phyloP scores from a whole-genome alignment of 2,113 vertebrate genomes.

The Otis tarda region DNA sequence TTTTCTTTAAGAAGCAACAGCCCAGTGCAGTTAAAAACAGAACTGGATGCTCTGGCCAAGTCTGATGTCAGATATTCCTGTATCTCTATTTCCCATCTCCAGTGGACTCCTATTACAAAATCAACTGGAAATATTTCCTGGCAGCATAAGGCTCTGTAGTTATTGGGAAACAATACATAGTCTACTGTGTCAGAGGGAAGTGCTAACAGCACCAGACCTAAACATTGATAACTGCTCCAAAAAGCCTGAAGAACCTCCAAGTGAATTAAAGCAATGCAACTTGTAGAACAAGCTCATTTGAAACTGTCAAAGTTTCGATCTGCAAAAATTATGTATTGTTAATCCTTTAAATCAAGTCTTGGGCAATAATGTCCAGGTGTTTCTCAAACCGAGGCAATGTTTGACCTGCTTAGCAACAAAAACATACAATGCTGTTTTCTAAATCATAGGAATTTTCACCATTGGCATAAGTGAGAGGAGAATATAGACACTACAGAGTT shows the following conservation, averaged over 20 bases:
- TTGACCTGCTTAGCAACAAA: neutral
- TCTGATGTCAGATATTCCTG: conserved; percentile 43
- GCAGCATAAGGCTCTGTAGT: neutral
- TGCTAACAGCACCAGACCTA: neutral
- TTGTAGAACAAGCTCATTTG: neutral
- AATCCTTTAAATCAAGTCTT: neutral
- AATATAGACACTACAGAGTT: neutral
- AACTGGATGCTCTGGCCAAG: neutral
- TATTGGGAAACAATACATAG: neutral
- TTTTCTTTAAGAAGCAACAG: neutral
- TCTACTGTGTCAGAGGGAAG: neutral
- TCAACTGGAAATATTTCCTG: conserved; percentile 7
- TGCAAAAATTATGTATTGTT: neutral
- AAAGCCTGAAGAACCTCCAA: neutral
- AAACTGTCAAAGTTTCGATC: neutral
- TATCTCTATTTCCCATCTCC: conserved; percentile 9
- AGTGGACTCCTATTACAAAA: conserved; percentile 31
- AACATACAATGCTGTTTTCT: neutral
- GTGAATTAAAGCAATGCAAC: neutral
- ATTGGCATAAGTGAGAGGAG: neutral
- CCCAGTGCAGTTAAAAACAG: neutral
- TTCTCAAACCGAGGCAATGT: neutral
- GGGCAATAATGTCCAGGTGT: neutral
- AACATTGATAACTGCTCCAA: neutral
- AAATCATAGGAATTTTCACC: neutral